Percentiles rank a stretch among this genome's conserved stretches.
Evolutionary conservation across 2,113 vertebrate genomes (phyloP).

Genomic region (Pardalotus punctatus): DNA sequence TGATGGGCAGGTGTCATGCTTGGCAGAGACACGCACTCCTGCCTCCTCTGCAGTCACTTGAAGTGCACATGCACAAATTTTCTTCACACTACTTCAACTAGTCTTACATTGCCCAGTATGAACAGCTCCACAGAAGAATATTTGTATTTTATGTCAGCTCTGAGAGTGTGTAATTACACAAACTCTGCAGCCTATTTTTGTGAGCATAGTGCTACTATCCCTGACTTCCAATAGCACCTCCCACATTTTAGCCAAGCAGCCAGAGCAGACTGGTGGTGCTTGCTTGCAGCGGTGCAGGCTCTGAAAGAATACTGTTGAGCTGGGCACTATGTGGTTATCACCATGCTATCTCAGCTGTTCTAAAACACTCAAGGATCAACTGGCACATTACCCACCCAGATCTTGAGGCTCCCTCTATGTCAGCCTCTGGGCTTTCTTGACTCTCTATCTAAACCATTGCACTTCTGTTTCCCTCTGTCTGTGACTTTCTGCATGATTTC

Average conservation of each 20-base stretch:
- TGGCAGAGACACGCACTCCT: background rate
- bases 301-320: background rate
- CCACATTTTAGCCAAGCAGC: fast-evolving
- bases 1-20: background rate
- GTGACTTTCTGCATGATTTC: background rate
- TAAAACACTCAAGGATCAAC: background rate
- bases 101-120: background rate
- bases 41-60: background rate
- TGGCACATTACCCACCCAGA: fast-evolving
- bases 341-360: background rate
- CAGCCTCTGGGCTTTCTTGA: background rate
- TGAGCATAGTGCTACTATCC: too few relatives aligned
- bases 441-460: background rate
- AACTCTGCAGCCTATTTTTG: too few relatives aligned
- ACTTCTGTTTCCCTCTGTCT: background rate
- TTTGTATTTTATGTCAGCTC: background rate
- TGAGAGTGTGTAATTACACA: background rate
- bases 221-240: background rate
- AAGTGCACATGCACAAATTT: background rate
- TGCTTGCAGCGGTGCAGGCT: background rate
- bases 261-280: fast-evolving
- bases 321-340: background rate
- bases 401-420: background rate
- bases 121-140: background rate
- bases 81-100: background rate